Conservation (phyloP, 2,113 vertebrate genomes). For the Saccopteryx bilineata region DNA sequence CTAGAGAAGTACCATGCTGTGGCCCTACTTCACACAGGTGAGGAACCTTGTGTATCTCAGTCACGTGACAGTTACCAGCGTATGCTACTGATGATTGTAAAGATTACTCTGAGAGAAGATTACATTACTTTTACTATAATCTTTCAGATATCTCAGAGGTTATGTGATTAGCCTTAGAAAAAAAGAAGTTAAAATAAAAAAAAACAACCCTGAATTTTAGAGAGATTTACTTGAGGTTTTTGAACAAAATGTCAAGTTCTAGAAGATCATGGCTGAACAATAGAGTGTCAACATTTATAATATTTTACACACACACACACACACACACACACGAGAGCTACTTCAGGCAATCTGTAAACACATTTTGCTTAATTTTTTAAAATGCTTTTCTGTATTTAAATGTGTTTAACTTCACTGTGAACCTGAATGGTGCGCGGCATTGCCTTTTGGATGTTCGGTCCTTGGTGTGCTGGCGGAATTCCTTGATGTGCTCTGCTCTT, state of each 20-base stretch:
- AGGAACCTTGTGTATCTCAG: not conserved
- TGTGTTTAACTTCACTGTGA: not conserved
- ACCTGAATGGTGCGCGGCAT: not conserved
- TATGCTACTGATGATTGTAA: not conserved
- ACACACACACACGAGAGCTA: not conserved
- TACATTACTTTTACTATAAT: constrained; percentile 44
- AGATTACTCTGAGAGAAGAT: not conserved
- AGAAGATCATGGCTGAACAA: not conserved
- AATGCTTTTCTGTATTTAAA: not conserved
- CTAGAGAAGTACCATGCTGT: not conserved
- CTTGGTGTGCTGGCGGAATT: not conserved
- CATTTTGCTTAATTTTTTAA: not conserved
- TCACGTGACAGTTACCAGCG: too few species aligned
- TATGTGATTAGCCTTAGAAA: not conserved
- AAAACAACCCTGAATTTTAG: not conserved
- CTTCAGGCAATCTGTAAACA: not conserved
- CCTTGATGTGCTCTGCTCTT: not conserved
- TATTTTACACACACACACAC: not conserved
- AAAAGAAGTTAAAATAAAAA: not conserved
- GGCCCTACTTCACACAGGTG: fast-evolving
- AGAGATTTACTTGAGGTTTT: not conserved
- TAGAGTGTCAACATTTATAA: not conserved
- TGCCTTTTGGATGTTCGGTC: not conserved
- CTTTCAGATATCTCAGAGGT: not conserved
- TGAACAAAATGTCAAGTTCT: constrained; percentile 1